phyloP scores from a whole-genome alignment of 2,888 invertebrate species.

The Crocallis elinguaria region DNA sequence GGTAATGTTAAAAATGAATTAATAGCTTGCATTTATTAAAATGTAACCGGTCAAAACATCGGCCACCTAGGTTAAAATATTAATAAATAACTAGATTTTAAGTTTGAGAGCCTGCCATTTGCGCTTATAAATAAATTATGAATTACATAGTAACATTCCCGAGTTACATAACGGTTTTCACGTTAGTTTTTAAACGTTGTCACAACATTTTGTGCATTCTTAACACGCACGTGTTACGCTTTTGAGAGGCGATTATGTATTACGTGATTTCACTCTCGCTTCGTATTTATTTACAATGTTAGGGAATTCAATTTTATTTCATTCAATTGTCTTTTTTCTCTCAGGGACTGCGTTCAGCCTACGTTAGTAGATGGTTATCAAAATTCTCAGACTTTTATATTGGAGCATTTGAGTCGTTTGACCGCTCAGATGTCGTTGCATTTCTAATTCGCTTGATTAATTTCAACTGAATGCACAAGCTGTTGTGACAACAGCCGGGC shows the following conservation, averaged over 20 bases:
- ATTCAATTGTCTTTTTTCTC: neutral
- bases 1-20: neutral
- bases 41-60: constrained; percentile 1
- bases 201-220: constrained; percentile 18
- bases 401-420: no score
- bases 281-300: neutral
- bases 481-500: constrained; percentile 9
- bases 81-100: constrained; percentile 28
- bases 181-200: constrained; percentile 6
- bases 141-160: constrained; percentile 25
- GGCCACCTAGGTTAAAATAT: constrained; percentile 4
- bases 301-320: neutral
- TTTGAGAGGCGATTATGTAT: constrained; percentile 2
- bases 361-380: no score
- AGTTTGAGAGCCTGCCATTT: constrained; percentile 65
- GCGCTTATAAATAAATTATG: constrained; percentile 49
- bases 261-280: neutral
- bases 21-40: no score
- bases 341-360: no score
- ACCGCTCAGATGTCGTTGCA: no score
- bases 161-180: constrained; percentile 10
- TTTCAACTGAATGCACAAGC: constrained; percentile 26
- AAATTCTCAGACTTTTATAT: no score
- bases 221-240: neutral
- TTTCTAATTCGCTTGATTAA: no score